Percentiles rank a stretch among this genome's conserved stretches.
These are phyloP conservation scores for Caenorhabditis latens DNA, from an alignment of 1,140 invertebrate genomes.

Conservation along the genomic window DNA sequence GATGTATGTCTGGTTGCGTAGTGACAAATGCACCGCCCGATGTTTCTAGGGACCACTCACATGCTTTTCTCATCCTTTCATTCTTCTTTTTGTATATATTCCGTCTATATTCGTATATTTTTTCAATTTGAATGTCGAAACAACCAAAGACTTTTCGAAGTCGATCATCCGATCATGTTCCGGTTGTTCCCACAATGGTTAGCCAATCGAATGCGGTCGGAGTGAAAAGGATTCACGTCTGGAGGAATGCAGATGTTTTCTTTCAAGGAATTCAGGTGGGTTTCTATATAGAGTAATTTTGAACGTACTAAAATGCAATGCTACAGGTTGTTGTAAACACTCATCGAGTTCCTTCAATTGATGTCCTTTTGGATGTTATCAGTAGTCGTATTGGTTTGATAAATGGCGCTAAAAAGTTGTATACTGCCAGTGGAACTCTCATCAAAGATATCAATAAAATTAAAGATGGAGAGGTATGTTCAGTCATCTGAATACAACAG, in stretches of 20 bases:
- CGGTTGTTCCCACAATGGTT: conserved; percentile 40
- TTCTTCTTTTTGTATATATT: neutral
- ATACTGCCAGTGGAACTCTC: conserved; percentile 48
- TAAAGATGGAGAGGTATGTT: conserved; percentile 53
- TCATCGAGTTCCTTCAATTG: conserved; percentile 31
- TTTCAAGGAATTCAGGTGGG: conserved; percentile 57
- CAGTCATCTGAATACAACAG: neutral
- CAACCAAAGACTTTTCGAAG: conserved; percentile 35
- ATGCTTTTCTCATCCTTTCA: neutral
- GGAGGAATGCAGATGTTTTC: conserved; percentile 49
- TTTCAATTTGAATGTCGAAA: conserved; percentile 10
- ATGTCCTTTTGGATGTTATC: conserved; percentile 31
- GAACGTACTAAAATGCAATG: neutral
- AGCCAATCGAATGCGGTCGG: conserved; percentile 26
- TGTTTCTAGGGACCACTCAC: conserved; percentile 20
- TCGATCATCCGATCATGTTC: conserved; percentile 27
- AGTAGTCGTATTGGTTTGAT: conserved; percentile 33
- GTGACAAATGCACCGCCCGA: conserved; percentile 34
- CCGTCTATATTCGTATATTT: neutral
- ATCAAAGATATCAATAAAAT: conserved; percentile 51
- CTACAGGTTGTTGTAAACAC: conserved; percentile 20
- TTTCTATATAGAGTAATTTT: neutral
- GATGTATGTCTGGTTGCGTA: conserved; percentile 15
- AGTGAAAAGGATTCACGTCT: conserved; percentile 51
- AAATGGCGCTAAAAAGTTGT: conserved; percentile 54